phyloP scores from a whole-genome alignment of 2,888 invertebrate species.

The Spialia ferax region DNA sequence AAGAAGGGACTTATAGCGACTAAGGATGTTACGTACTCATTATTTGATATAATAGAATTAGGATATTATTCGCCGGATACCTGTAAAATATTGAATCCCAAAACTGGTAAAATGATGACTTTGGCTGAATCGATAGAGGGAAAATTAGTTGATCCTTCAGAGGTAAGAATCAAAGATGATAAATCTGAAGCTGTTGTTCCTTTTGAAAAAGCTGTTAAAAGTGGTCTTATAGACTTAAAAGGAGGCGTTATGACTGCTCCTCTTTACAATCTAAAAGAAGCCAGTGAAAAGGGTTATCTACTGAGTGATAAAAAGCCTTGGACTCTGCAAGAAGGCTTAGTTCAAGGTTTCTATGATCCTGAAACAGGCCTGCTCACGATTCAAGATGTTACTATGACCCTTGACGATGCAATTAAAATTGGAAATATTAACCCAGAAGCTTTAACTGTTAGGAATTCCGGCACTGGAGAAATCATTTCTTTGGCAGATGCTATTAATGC shows the following conservation, averaged over 20 bases:
- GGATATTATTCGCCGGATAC: constrained; percentile 92
- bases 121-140: constrained; percentile 91
- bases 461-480: constrained; percentile 92
- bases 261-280: constrained; percentile 91
- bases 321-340: constrained; percentile 93
- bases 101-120: constrained; percentile 90
- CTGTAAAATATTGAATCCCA: constrained; percentile 92
- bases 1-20: constrained; percentile 90
- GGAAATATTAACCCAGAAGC: constrained; percentile 93
- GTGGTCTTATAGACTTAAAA: constrained; percentile 90
- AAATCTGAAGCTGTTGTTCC: constrained; percentile 89
- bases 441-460: constrained; percentile 92
- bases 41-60: constrained; percentile 91
- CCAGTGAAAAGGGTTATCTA: constrained; percentile 93
- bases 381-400: constrained; percentile 89
- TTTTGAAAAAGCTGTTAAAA: constrained; percentile 90
- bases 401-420: constrained; percentile 91
- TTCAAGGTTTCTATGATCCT: constrained; percentile 92
- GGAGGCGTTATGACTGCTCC: constrained; percentile 90
- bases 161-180: constrained; percentile 91
- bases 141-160: constrained; percentile 90
- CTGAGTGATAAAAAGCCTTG: constrained; percentile 92
- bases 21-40: constrained; percentile 89
- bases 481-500: constrained; percentile 92
- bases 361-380: constrained; percentile 91